Conservation (phyloP, 2,888 invertebrate species). For the Dryobotodes eremita region DNA sequence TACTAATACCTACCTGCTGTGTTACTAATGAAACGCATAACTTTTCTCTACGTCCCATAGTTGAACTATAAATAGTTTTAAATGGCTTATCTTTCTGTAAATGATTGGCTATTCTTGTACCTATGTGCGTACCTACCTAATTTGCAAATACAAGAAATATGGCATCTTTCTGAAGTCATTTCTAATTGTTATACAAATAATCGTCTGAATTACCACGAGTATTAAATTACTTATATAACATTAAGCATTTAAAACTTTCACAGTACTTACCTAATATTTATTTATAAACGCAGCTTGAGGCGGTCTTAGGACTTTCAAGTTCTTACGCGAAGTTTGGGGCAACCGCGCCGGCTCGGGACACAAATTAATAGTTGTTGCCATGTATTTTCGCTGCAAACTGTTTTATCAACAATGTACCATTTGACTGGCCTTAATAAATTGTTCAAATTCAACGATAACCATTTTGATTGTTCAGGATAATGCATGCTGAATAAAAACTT, state of each 20-base stretch:
- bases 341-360: conserved; percentile 29
- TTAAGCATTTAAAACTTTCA: conserved; percentile 36
- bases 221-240: conserved; percentile 38
- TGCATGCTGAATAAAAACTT: no score
- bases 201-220: conserved; percentile 14
- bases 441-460: not conserved
- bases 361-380: conserved; percentile 57
- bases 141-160: not conserved
- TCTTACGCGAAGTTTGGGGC: conserved; percentile 51
- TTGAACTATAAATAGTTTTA: no score
- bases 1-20: not conserved
- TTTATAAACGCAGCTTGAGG: conserved; percentile 50
- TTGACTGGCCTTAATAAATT: conserved; percentile 6
- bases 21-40: not conserved
- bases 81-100: not conserved
- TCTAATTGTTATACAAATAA: conserved; percentile 22
- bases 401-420: conserved; percentile 44
- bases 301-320: conserved; percentile 51
- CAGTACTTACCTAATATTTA: conserved; percentile 52
- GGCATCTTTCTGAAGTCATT: not conserved
- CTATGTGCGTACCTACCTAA: not conserved
- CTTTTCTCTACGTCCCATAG: not conserved
- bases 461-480: conserved; percentile 10
- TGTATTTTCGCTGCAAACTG: conserved; percentile 28
- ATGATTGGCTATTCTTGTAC: not conserved